phyloP scores from a whole-genome alignment of 2,113 vertebrate genomes.

The Calidris pugnax region DNA sequence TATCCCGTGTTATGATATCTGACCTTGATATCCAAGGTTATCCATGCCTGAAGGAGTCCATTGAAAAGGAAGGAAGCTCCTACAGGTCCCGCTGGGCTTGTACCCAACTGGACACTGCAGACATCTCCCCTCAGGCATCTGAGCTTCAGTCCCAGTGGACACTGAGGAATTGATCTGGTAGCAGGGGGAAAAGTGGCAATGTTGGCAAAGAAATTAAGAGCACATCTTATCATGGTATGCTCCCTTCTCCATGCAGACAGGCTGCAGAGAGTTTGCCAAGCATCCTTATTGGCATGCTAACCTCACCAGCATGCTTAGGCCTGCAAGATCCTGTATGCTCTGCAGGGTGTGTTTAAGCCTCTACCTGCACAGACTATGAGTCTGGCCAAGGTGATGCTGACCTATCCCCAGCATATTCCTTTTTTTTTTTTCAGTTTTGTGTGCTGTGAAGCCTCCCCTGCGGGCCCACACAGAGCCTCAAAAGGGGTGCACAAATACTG shows the following conservation, averaged over 20 bases:
- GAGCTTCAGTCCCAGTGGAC: not conserved
- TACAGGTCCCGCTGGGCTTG: not conserved
- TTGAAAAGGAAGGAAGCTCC: not conserved
- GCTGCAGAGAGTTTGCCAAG: not conserved
- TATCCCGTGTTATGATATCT: not conserved
- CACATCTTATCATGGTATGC: not conserved
- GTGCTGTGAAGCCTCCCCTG: not conserved
- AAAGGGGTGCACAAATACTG: not conserved
- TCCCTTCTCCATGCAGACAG: not conserved
- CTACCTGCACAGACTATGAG: conserved; percentile 3
- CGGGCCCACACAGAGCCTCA: not conserved
- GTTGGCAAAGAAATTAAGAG: not conserved
- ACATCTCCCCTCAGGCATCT: not conserved
- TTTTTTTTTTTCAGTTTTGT: not conserved
- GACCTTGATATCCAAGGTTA: no score
- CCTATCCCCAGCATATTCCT: not conserved
- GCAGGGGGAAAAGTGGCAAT: not conserved
- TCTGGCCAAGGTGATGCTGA: conserved; percentile 32
- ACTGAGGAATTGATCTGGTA: not conserved
- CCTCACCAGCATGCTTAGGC: not conserved
- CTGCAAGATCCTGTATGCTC: not conserved
- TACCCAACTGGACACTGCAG: not conserved
- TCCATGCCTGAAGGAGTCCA: not conserved
- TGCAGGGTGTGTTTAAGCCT: not conserved
- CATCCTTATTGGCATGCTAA: not conserved